These are phyloP conservation scores for Agrilus biguttatus DNA, from an alignment of 2,888 invertebrate genomes.

Conservation along the genomic window DNA sequence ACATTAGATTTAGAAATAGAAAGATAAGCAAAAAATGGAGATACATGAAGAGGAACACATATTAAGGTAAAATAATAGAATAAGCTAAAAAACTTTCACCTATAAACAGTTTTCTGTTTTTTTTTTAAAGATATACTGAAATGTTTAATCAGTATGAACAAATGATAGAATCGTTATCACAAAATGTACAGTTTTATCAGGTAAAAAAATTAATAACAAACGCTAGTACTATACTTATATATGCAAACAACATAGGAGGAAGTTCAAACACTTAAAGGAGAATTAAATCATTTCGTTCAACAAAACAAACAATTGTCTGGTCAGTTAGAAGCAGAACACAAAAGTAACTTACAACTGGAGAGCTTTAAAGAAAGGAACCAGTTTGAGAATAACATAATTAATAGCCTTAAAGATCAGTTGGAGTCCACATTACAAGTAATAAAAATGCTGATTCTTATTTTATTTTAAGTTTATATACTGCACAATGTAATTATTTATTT, in stretches of 20 bases:
- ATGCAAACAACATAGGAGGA: slow-evolving; percentile 17
- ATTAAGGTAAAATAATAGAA: no score
- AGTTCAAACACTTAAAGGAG: slow-evolving; percentile 19
- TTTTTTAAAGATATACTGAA: slow-evolving; percentile 11
- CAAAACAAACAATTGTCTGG: slow-evolving; percentile 26
- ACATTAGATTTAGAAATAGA: no score
- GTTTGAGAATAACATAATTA: slow-evolving; percentile 21
- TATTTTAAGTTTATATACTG: not conserved
- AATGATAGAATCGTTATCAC: slow-evolving; percentile 29
- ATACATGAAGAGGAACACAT: no score
- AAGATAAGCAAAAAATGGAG: no score
- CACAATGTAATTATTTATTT: not conserved
- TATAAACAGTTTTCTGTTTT: not conserved
- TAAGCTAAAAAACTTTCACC: not conserved
- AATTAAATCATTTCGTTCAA: slow-evolving; percentile 23
- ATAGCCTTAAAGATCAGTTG: slow-evolving; percentile 28
- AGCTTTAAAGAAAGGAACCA: slow-evolving; percentile 12
- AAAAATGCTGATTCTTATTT: not conserved
- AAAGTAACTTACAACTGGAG: slow-evolving; percentile 2
- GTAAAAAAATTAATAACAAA: slow-evolving; percentile 20
- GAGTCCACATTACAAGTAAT: slow-evolving; percentile 23
- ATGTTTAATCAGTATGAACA: slow-evolving; percentile 17
- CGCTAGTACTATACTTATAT: not conserved
- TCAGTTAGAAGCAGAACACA: slow-evolving; percentile 14
- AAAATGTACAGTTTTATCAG: slow-evolving; percentile 38